Base-by-base conservation (phyloP, 2,797 vertebrate genomes). In the Gadopsis marmoratus region DNA sequence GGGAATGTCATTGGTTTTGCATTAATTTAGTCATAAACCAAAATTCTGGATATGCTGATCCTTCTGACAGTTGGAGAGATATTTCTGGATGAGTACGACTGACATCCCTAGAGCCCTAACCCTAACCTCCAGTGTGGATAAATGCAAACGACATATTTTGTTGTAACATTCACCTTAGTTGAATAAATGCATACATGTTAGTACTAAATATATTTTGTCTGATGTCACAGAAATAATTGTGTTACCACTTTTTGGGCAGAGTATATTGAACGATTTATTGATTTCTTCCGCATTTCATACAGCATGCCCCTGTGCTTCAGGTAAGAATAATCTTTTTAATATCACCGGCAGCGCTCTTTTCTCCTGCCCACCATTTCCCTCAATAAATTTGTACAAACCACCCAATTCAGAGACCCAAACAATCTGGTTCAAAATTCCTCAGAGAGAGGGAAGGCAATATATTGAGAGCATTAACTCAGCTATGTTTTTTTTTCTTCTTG, bases 291-390 rank as follows among this genome's bases (percentile, higher is more conserved):
- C 37, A 51, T 74, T 64, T 67, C 58, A 53, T 45, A 39, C 76
- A 76, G 19, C 39, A 26, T 45, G 47, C 41, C 51, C 13, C 71
- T 71, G 37, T 64, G 61, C 50, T 78, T 64, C 68, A 80, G 67
- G 79, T 75, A 74, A 82, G 65, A 85, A 70, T 76, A 72, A 79
- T 87, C 59, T 82, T 76, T 89, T 84, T 81, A 86, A 84, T 89
- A 86, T 78, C 59, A 63, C 76, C 71, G 77, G 63, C 61, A 66
- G 69, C 66, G 82, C 66, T 50, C 35, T 51, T 60, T 76, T 45
- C 17, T 1, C 33, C 23, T 72, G 14, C 39, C 58, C 23, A 77
- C 65, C 14, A 76, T 80, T 87, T 76, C 55, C 58, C 76, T 84
- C 79, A 88, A 82, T 85, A 76, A 56, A 90, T 85, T 65, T 81